Conservation (phyloP, 2,797 vertebrate species). For the Rhynchotus rufescens region DNA sequence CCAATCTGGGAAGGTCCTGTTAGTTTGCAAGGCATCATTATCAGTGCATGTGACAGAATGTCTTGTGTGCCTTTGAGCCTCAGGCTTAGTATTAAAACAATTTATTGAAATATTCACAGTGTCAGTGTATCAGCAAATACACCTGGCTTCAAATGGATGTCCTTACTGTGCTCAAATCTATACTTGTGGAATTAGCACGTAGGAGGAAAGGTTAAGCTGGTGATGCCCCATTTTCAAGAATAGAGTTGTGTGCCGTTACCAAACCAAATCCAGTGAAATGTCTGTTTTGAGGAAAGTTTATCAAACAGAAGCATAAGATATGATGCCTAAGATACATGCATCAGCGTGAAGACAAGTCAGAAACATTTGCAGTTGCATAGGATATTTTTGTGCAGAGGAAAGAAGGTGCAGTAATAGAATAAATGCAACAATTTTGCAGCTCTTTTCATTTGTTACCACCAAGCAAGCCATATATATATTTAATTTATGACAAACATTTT, state of each 20-base stretch:
- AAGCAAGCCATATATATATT: not conserved
- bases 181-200: not conserved
- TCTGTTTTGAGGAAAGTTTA: not conserved
- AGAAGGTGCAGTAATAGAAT: not conserved
- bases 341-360: not conserved
- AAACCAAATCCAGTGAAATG: not conserved
- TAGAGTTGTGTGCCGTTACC: not conserved
- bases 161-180: not conserved
- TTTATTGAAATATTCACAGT: not conserved
- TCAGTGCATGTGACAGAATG: not conserved
- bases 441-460: not conserved
- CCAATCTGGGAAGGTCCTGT: not conserved
- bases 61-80: not conserved
- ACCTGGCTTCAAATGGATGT: not conserved
- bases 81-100: not conserved
- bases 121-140: not conserved
- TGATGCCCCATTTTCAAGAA: not conserved
- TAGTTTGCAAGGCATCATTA: not conserved
- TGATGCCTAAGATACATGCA: not conserved
- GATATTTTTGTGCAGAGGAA: not conserved
- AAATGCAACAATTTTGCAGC: not conserved
- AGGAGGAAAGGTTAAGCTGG: not conserved
- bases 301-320: not conserved
- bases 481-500: not conserved
- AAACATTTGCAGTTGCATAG: not conserved